A percentile compares a stretch with the other conserved stretches of the same genome.
These are phyloP conservation scores for Drosophila greeni DNA, from an alignment of 2,888 invertebrate genomes.

Conservation along the genomic window DNA sequence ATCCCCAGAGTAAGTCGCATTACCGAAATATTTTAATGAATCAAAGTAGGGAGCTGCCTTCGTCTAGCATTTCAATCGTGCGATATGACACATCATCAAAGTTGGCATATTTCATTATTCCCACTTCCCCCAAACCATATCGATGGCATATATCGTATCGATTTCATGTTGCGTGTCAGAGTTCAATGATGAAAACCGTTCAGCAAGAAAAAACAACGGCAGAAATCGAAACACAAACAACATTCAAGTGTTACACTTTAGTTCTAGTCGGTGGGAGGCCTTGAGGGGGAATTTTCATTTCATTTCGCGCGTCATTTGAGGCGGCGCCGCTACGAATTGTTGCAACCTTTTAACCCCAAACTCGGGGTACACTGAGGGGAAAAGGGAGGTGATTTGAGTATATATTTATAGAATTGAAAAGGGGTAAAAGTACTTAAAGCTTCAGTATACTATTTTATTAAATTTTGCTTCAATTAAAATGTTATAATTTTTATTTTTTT, in stretches of 20 bases:
- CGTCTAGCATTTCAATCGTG: constrained; percentile 63
- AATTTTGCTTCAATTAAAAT: no score
- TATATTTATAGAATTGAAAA: no score
- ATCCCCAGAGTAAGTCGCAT: constrained; percentile 31
- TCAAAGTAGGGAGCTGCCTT: constrained; percentile 43
- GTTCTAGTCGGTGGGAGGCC: constrained; percentile 36
- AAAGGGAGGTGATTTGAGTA: background rate
- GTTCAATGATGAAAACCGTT: constrained; percentile 63
- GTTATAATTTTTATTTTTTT: no score
- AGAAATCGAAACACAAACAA: constrained; percentile 67
- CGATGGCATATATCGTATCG: constrained; percentile 53
- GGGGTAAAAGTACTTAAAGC: no score
- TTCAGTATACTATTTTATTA: no score
- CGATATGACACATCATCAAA: constrained; percentile 71
- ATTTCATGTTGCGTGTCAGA: constrained; percentile 67
- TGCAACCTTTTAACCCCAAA: constrained; percentile 41
- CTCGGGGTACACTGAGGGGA: background rate
- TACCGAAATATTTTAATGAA: constrained; percentile 65
- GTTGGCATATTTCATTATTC: constrained; percentile 69
- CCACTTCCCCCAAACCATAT: constrained; percentile 29
- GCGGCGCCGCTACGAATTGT: constrained; percentile 71
- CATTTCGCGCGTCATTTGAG: constrained; percentile 72
- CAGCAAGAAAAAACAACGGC: constrained; percentile 19
- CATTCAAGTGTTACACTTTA: constrained; percentile 68
- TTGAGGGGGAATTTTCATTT: constrained; percentile 63